A percentile compares a stretch with the other conserved stretches of the same genome.
Conservation (phyloP, 2,888 invertebrate genomes). For the Meganola albula region DNA sequence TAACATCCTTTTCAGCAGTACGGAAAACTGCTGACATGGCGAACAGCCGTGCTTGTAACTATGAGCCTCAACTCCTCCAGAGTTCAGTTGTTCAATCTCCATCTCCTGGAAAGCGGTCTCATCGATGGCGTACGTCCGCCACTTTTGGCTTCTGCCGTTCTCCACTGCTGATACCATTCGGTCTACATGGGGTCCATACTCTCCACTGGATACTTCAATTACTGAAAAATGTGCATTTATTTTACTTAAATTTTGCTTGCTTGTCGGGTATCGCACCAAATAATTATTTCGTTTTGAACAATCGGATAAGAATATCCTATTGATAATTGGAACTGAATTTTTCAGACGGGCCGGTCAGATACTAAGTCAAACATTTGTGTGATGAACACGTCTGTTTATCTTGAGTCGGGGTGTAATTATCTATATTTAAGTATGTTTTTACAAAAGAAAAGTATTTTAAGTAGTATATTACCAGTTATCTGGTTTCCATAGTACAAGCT, state of each 20-base stretch:
- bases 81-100: slow-evolving; percentile 63
- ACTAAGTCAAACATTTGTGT: too few species aligned
- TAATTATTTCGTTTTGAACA: too few species aligned
- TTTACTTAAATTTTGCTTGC: not conserved
- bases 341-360: too few species aligned
- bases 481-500: too few species aligned
- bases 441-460: too few species aligned
- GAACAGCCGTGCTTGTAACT: slow-evolving; percentile 76
- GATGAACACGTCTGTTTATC: too few species aligned
- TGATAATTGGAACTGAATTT: too few species aligned
- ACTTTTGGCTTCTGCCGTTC: slow-evolving; percentile 79
- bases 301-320: too few species aligned
- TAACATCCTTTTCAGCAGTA: slow-evolving; percentile 83
- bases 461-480: too few species aligned
- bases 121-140: slow-evolving; percentile 58
- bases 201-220: slow-evolving; percentile 88
- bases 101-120: slow-evolving; percentile 30
- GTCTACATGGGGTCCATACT: slow-evolving; percentile 85
- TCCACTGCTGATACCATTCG: slow-evolving; percentile 82
- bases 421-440: too few species aligned
- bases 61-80: slow-evolving; percentile 64
- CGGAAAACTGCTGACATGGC: slow-evolving; percentile 81
- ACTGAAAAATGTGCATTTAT: slow-evolving; percentile 62
- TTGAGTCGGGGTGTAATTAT: too few species aligned
- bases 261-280: too few species aligned